Evolutionary conservation across 2,888 invertebrate genomes (phyloP).

Genomic region (Drosophila rellima): DNA sequence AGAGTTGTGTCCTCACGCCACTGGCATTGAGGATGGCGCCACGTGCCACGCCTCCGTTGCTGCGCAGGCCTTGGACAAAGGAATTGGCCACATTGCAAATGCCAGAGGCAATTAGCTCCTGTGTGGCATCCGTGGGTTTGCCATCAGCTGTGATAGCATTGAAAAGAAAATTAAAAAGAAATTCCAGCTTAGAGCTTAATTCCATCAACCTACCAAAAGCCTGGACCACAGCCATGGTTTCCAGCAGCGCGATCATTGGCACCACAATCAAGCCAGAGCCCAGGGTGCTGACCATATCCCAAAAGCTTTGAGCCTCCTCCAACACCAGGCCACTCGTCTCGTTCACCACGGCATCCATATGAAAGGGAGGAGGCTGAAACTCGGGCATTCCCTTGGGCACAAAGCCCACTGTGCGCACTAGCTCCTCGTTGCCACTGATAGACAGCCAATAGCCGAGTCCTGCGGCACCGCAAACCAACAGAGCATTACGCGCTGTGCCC

Average conservation of each 20-base stretch:
- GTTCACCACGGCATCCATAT: slow-evolving; percentile 87
- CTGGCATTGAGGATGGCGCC: slow-evolving; percentile 96
- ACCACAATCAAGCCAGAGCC: slow-evolving; percentile 95
- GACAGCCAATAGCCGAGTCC: slow-evolving; percentile 89
- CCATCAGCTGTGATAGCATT: slow-evolving; percentile 88
- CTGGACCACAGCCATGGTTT: slow-evolving; percentile 91
- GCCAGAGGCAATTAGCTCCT: slow-evolving; percentile 95
- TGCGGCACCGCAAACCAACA: slow-evolving; percentile 92
- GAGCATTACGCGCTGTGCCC: slow-evolving; percentile 93
- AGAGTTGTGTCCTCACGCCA: slow-evolving; percentile 94
- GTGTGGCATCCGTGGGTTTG: slow-evolving; percentile 94
- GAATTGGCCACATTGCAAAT: slow-evolving; percentile 92
- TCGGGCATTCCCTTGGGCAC: slow-evolving; percentile 91
- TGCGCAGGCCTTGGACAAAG: slow-evolving; percentile 93
- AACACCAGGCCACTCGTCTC: slow-evolving; percentile 86
- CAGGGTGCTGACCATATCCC: slow-evolving; percentile 92
- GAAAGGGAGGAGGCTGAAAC: slow-evolving; percentile 90
- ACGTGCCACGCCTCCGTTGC: slow-evolving; percentile 93
- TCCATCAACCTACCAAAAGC: slow-evolving; percentile 80
- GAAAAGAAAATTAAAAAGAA: not conserved
- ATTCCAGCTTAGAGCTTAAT: not conserved
- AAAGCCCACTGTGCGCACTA: slow-evolving; percentile 89
- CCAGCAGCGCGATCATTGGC: slow-evolving; percentile 94
- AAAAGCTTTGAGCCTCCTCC: slow-evolving; percentile 86
- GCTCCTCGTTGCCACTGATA: slow-evolving; percentile 85